Conservation (phyloP, 2,113 vertebrate genomes). For the Dasyprocta punctata region DNA sequence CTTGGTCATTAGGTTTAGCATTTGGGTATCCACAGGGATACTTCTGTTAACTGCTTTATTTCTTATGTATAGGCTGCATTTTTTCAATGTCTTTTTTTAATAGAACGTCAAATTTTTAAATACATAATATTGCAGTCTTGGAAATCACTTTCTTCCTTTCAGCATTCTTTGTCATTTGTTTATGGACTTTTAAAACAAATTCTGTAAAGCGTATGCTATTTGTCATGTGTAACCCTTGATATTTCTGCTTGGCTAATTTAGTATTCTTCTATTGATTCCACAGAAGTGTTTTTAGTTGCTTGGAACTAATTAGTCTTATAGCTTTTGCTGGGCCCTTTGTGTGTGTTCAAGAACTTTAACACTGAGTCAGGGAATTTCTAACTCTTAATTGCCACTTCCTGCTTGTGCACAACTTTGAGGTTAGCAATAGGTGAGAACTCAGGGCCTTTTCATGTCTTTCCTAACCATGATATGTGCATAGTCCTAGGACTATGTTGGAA, state of each 20-base stretch:
- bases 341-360: background rate
- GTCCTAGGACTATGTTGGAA: background rate
- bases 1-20: background rate
- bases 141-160: background rate
- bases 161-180: background rate
- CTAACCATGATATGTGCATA: background rate
- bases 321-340: background rate
- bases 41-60: background rate
- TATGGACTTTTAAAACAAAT: background rate
- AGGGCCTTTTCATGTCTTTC: background rate
- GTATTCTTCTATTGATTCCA: background rate
- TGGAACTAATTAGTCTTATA: background rate
- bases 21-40: background rate
- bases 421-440: background rate
- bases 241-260: background rate
- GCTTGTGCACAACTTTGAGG: background rate
- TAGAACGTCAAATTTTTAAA: background rate
- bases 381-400: background rate
- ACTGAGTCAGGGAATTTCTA: background rate
- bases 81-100: background rate
- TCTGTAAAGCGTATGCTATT: background rate
- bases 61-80: background rate
- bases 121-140: background rate
- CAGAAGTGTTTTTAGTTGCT: background rate
- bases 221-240: background rate